phyloP scores from a whole-genome alignment of 2,113 vertebrate species.

The Hirundichthys speculiger region DNA sequence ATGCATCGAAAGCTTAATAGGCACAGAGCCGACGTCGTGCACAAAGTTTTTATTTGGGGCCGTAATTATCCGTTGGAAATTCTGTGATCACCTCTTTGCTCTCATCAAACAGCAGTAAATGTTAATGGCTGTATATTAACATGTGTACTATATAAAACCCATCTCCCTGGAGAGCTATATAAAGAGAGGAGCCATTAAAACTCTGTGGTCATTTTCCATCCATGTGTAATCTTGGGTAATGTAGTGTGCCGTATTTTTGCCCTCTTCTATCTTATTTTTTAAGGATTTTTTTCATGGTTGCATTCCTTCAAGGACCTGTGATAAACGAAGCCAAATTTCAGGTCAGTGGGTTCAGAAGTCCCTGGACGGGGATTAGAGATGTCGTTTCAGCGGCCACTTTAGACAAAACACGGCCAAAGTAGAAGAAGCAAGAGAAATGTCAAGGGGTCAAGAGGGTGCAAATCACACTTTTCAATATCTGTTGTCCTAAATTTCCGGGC shows the following conservation, averaged over 20 bases:
- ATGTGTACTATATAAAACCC: conserved; percentile 1
- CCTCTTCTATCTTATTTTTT: background rate
- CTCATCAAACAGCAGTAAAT: conserved; percentile 35
- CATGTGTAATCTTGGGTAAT: background rate
- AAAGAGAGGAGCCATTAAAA: background rate
- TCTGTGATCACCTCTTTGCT: conserved; percentile 34
- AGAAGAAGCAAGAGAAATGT: conserved; percentile 30
- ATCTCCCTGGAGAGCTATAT: background rate
- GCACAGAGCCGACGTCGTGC: background rate
- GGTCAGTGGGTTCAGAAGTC: conserved; percentile 25
- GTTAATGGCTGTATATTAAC: conserved; percentile 26
- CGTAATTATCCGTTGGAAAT: conserved; percentile 14
- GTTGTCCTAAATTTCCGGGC: background rate
- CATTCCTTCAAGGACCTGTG: conserved; percentile 12
- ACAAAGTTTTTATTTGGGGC: conserved; percentile 22
- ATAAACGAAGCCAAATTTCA: conserved; percentile 34
- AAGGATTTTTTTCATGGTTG: background rate
- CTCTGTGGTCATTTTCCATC: background rate
- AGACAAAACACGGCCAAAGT: conserved; percentile 13
- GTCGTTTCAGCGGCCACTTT: conserved; percentile 29
- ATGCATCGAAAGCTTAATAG: conserved; percentile 7
- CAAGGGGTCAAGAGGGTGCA: conserved; percentile 18
- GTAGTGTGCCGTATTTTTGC: background rate
- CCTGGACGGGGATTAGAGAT: conserved; percentile 17
- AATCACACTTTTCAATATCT: conserved; percentile 11